Conservation (phyloP, 2,888 invertebrate species). For the Limnephilus rhombicus region DNA sequence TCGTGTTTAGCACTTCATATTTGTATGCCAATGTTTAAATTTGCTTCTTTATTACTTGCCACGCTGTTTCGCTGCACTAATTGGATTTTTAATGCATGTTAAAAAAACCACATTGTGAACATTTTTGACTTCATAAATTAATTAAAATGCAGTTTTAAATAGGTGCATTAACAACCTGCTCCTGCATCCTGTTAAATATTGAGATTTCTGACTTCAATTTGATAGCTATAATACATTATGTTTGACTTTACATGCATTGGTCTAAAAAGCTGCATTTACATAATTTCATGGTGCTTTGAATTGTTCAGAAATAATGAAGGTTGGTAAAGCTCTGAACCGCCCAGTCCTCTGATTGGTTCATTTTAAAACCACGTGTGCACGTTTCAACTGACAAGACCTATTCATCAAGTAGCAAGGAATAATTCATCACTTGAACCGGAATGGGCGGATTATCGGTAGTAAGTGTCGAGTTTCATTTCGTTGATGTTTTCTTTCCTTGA, state of each 20-base stretch:
- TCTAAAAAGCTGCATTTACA: neutral
- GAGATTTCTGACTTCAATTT: neutral
- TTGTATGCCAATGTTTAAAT: neutral
- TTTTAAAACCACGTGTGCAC: conserved; percentile 20
- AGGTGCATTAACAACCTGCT: neutral
- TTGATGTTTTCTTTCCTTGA: neutral
- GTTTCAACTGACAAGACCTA: neutral
- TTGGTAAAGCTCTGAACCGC: neutral
- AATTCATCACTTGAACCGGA: neutral
- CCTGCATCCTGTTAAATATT: neutral
- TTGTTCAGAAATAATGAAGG: neutral
- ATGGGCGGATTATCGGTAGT: conserved; percentile 21
- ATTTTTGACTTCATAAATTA: neutral
- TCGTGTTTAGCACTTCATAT: neutral
- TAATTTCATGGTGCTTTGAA: neutral
- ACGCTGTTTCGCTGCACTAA: neutral
- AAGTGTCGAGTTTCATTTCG: neutral
- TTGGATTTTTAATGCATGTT: neutral
- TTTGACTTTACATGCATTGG: neutral
- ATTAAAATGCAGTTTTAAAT: neutral
- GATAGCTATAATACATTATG: neutral
- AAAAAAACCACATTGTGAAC: neutral
- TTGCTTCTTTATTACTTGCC: neutral
- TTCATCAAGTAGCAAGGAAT: neutral
- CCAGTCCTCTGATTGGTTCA: conserved; percentile 18